Conservation (phyloP, 1,140 invertebrate genomes). For the Ganaspis sp. region DNA sequence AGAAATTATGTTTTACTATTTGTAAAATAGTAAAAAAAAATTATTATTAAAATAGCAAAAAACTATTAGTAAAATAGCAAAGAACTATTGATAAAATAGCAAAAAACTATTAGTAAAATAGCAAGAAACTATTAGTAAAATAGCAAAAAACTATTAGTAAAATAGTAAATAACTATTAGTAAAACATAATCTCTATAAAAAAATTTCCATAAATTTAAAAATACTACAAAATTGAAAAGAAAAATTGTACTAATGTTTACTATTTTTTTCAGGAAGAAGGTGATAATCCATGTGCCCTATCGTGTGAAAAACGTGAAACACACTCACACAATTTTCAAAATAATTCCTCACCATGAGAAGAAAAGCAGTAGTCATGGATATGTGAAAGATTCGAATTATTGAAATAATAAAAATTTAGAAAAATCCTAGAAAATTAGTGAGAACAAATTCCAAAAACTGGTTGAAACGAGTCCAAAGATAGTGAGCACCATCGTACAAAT, state of each 20-base stretch:
- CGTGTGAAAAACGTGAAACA: constrained; percentile 71
- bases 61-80: too few relatives aligned
- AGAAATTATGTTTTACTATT: too few relatives aligned
- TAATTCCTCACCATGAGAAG: constrained; percentile 62
- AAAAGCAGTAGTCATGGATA: constrained; percentile 64
- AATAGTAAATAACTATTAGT: too few relatives aligned
- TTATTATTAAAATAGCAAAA: too few relatives aligned
- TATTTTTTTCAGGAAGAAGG: constrained; percentile 52
- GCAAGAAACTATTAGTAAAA: too few relatives aligned
- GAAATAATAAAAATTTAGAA: not conserved
- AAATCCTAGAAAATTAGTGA: not conserved
- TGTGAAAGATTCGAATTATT: constrained; percentile 45
- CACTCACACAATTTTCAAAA: constrained; percentile 72
- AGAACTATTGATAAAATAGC: too few relatives aligned
- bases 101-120: too few relatives aligned
- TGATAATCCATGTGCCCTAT: constrained; percentile 73
- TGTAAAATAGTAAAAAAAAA: too few relatives aligned
- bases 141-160: too few relatives aligned
- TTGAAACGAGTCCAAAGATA: constrained; percentile 1
- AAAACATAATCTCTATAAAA: too few relatives aligned
- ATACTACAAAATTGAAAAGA: too few relatives aligned
- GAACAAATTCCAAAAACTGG: not conserved
- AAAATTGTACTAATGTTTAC: not conserved
- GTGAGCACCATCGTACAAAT: constrained; percentile 6
- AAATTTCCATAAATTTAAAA: too few relatives aligned